Base-by-base conservation (phyloP, 2,797 vertebrate genomes). In the Alosa sapidissima region DNA sequence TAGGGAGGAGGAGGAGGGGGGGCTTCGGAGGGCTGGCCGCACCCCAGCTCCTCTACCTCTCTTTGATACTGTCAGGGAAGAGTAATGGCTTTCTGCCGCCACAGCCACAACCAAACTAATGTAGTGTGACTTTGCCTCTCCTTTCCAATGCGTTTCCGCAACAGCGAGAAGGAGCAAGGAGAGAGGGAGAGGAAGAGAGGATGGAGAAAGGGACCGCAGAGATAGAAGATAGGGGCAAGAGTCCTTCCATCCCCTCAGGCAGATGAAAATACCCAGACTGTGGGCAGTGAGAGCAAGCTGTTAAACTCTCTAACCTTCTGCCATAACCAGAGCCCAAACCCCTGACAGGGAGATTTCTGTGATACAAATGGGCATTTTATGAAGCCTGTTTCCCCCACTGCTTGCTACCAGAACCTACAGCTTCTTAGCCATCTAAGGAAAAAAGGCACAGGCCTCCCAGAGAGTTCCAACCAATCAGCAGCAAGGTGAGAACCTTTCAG, bases 31-130 rank as follows among this genome's bases (percentile, higher is more conserved):
- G 85, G 47, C 84, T 87, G 21, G 89, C 86, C 86, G 60, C 88
- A 91, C 89, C 91, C 89, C 87, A 72, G 89, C 90, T 91, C 88
- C 88, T 91, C 92, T 90, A 91, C 90, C 72, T 94, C 93, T 94
- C 94, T 95, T 93, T 95, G 94, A 94, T 93, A 94, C 94, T 94
- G 93, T 95, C 95, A 95, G 88, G 90, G 90, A 95, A 96, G 96
- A 96, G 92, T 95, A 96, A 96, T 95, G 94, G 94, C 92, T 94
- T 93, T 95, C 93, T 90, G 92, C 92, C 93, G 92, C 92, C 90
- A 91, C 92, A 91, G 89, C 91, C 93, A 92, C 92, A 86, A 93
- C 93, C 92, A 93, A 95, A 94, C 93, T 95, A 95, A 95, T 93
- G 93, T 93, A 91, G 92, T 94, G 93, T 95, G 94, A 94, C 95